A percentile compares a stretch with the other conserved stretches of the same genome.
Evolutionary conservation across 2,113 vertebrate genomes (phyloP).

Genomic region (Girardinichthys multiradiatus): DNA sequence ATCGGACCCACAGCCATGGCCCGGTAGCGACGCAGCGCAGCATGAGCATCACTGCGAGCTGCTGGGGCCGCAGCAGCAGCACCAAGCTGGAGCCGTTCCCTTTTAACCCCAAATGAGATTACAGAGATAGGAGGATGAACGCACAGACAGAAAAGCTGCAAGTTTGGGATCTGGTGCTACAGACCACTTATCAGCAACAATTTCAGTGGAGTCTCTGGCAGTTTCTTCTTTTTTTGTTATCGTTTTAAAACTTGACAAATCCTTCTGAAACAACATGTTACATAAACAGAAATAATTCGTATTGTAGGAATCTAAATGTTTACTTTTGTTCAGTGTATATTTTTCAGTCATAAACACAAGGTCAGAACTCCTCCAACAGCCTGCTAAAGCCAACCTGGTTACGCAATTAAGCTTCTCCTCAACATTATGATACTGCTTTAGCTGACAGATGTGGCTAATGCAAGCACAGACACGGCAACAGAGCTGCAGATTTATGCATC

Average conservation of each 20-base stretch:
- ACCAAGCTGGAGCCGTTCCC: constrained; percentile 84
- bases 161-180: constrained; percentile 59
- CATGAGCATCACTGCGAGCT: constrained; percentile 91
- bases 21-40: constrained; percentile 78
- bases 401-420: constrained; percentile 8
- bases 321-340: constrained; percentile 54
- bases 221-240: neutral
- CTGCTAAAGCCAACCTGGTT: constrained; percentile 31
- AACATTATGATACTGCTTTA: neutral
- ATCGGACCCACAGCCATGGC: constrained; percentile 79
- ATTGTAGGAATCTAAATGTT: constrained; percentile 42
- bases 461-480: constrained; percentile 55
- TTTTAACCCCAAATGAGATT: constrained; percentile 66
- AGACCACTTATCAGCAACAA: constrained; percentile 37
- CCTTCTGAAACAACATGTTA: constrained; percentile 21
- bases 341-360: constrained; percentile 50
- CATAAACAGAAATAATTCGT: constrained; percentile 29
- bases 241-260: constrained; percentile 43
- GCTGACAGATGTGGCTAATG: constrained; percentile 4
- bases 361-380: constrained; percentile 17
- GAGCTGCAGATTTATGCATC: constrained; percentile 27
- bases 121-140: constrained; percentile 1
- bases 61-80: constrained; percentile 88
- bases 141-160: constrained; percentile 23
- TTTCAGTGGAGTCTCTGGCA: neutral